Percentiles rank a stretch among this genome's conserved stretches.
Conservation (phyloP, 2,797 vertebrate genomes). For the Otolemur crassicaudatus region DNA sequence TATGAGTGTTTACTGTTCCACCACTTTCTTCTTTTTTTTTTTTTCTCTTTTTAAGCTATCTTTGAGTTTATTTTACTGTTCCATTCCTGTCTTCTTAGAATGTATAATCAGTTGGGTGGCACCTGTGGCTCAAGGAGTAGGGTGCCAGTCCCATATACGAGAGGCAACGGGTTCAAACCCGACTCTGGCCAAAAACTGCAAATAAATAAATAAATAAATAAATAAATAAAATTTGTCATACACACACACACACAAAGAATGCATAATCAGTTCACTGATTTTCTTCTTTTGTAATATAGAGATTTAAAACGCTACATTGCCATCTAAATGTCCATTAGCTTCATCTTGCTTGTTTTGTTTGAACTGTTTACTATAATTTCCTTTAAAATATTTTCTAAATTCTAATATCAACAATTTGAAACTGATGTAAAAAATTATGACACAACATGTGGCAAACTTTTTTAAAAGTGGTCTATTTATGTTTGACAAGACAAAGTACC, state of each 20-base stretch:
- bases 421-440: not conserved
- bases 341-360: not conserved
- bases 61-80: slow-evolving; percentile 23
- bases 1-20: not conserved
- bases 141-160: too few species aligned
- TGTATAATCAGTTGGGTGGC: not conserved
- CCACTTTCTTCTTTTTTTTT: not conserved
- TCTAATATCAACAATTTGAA: slow-evolving; percentile 23
- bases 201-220: too few species aligned
- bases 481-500: not conserved
- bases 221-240: too few species aligned
- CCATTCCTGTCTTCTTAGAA: not conserved
- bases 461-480: not conserved
- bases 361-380: not conserved
- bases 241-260: not conserved
- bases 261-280: not conserved
- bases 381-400: slow-evolving; percentile 19
- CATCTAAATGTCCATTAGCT: not conserved
- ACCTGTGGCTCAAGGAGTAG: too few species aligned
- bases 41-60: not conserved
- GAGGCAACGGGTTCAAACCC: too few species aligned
- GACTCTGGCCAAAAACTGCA: too few species aligned
- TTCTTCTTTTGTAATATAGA: slow-evolving; percentile 24
- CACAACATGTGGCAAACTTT: not conserved
- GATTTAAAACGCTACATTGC: not conserved